Base-by-base conservation (phyloP, 2,888 invertebrate genomes). In the Lagria hirta region DNA sequence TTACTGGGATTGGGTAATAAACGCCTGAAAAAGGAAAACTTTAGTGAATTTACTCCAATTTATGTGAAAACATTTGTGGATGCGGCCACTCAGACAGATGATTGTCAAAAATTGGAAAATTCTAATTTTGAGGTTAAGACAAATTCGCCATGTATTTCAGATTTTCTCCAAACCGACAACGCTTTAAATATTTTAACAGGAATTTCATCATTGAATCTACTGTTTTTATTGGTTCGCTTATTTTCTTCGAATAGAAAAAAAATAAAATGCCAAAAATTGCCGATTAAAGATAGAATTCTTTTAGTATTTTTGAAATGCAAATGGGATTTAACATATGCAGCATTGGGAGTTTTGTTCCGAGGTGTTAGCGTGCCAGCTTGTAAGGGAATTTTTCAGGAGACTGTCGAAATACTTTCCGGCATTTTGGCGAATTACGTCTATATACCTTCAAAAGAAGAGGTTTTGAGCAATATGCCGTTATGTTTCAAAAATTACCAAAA, bases 401-500 rank as follows among this genome's bases (percentile, higher is more conserved):
- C n/a, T n/a, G n/a, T n/a, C n/a, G n/a, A n/a, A n/a, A n/a, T n/a
- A n/a, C n/a, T 22, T 22, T 22, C 22, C n/a, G n/a, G 10, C 7
- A 22, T 22, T 22, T 22, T 22, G 22, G n/a, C 7, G 8, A 22
- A 22, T 22, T 22, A 8, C 10, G 22, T 4, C 3, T 22, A 22
- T 22, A 4, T 22, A 7, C 22, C 22, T 8, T 3, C 22, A 3
- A 22, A 22, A 22, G 4, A 22, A 22, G 22, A 22, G 3, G 22
- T 22, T 3, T 22, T 28, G 13, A 28, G 11, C 4, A 28, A 28
- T 11, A 28, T 28, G 10, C 28, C 28, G 7, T 14, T 28, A 14
- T 28, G 28, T 15, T 3, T 28, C 10, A n/a, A 28, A 28, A 15
- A 28, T 7, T 28, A 5, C 28, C 28, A 28, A 15, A 28, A 28